Percentiles rank a stretch among this genome's conserved stretches.
Evolutionary conservation across 2,888 invertebrate species (phyloP).

Genomic region (Zygaena filipendulae): DNA sequence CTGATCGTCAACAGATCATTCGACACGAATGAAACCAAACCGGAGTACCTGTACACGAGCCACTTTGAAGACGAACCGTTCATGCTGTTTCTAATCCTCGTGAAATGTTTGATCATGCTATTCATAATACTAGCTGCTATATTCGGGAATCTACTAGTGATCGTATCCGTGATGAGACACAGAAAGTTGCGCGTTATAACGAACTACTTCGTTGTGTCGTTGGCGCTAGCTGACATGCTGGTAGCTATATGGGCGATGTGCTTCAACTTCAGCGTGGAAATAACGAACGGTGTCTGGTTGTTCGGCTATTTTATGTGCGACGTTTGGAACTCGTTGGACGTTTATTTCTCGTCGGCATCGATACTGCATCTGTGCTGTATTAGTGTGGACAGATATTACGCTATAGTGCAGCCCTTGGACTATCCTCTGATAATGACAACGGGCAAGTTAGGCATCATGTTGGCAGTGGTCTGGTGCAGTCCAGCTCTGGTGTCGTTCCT

Average conservation of each 20-base stretch:
- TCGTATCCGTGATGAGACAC: conserved; percentile 80
- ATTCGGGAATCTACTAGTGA: conserved; percentile 90
- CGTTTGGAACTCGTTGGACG: conserved; percentile 96
- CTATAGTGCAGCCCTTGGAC: conserved; percentile 92
- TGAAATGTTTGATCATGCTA: conserved; percentile 86
- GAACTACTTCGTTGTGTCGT: conserved; percentile 95
- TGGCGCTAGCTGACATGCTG: conserved; percentile 93
- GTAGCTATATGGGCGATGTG: conserved; percentile 96
- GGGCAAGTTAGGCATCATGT: conserved; percentile 80
- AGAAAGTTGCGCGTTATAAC: conserved; percentile 82
- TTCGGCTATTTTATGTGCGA: conserved; percentile 95
- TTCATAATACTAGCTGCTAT: conserved; percentile 90
- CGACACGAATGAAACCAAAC: conserved; percentile 40
- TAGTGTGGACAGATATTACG: conserved; percentile 89
- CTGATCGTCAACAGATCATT: conserved; percentile 38
- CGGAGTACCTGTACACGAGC: conserved; percentile 43
- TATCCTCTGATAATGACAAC: conserved; percentile 95
- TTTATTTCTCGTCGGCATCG: conserved; percentile 93
- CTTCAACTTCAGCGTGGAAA: conserved; percentile 90
- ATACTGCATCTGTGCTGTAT: conserved; percentile 95
- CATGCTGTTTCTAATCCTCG: conserved; percentile 67
- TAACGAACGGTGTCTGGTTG: conserved; percentile 86
- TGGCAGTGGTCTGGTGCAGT: conserved; percentile 91
- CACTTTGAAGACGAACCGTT: conserved; percentile 55
- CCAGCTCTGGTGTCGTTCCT: conserved; percentile 93